These are phyloP conservation scores for Neomonachus schauinslandi DNA, from an alignment of 2,113 vertebrate genomes.

Conservation along the genomic window DNA sequence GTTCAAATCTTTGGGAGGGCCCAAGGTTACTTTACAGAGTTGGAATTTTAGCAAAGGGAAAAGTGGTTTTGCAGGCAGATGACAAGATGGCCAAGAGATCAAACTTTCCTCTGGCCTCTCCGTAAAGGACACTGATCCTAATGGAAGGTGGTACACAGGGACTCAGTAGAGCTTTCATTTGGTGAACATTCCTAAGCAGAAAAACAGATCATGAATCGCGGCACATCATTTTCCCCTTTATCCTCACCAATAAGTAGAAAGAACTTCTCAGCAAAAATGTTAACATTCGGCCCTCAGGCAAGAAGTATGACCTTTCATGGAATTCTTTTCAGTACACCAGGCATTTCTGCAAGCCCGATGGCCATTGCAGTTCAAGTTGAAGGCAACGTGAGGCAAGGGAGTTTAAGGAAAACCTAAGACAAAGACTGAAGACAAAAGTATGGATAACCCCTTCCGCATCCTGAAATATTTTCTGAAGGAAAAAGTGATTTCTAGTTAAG, in stretches of 20 bases:
- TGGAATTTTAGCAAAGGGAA: background rate
- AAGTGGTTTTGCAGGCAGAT: background rate
- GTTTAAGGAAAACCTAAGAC: background rate
- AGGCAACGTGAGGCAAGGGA: background rate
- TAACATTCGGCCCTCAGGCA: background rate
- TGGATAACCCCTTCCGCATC: background rate
- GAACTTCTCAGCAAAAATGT: background rate
- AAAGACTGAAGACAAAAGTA: background rate
- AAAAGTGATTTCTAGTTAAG: background rate
- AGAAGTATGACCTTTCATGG: background rate
- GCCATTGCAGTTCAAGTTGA: background rate
- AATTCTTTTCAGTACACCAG: background rate
- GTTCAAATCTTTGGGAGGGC: background rate
- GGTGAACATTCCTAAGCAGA: background rate
- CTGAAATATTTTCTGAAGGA: background rate
- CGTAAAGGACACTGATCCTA: background rate
- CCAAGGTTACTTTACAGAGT: background rate
- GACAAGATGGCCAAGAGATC: background rate
- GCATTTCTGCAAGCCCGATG: background rate
- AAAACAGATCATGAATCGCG: background rate
- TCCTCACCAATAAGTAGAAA: background rate
- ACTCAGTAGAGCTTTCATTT: background rate
- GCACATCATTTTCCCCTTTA: background rate
- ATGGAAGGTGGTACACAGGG: background rate
- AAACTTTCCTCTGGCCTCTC: background rate